A percentile compares a stretch with the other conserved stretches of the same genome.
Conservation (phyloP, 1,140 invertebrate species). For the Drosophila pandora region DNA sequence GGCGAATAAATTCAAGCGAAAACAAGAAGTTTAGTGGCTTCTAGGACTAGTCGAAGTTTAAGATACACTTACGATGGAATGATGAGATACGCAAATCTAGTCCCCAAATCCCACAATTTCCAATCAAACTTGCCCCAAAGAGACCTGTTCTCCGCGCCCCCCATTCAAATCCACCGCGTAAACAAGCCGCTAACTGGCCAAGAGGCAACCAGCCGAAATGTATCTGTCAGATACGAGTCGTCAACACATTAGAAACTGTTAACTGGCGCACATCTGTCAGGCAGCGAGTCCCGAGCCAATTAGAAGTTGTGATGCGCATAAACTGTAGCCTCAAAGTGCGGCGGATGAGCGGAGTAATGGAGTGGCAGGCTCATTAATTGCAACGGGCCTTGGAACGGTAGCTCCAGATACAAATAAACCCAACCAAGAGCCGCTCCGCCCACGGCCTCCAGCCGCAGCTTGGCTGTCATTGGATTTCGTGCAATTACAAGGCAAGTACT, state of each 20-base stretch:
- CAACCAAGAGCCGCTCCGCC: constrained; percentile 13
- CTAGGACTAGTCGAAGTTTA: constrained; percentile 13
- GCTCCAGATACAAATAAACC: constrained; percentile 25
- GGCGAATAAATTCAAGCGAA: constrained; percentile 55
- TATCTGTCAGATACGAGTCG: constrained; percentile 62
- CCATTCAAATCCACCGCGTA: constrained; percentile 60
- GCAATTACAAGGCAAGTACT: constrained; percentile 38
- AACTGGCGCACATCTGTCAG: constrained; percentile 40
- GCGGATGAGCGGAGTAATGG: constrained; percentile 1
- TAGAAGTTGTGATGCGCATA: constrained; percentile 41
- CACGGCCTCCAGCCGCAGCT: constrained; percentile 1
- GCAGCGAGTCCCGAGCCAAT: constrained; percentile 20
- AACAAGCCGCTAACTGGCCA: constrained; percentile 27
- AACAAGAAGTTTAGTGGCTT: constrained; percentile 32
- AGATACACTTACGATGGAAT: constrained; percentile 7
- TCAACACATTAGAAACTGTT: constrained; percentile 54
- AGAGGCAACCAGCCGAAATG: constrained; percentile 23
- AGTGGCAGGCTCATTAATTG: constrained; percentile 65
- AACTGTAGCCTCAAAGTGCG: constrained; percentile 12
- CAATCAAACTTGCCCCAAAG: not conserved
- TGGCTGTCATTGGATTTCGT: constrained; percentile 19
- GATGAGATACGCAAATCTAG: too few relatives aligned
- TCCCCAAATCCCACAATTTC: too few relatives aligned
- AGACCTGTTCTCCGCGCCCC: constrained; percentile 14
- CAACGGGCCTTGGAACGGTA: constrained; percentile 69